Conservation (phyloP, 2,113 vertebrate genomes). For the Chlamydotis undulata region DNA sequence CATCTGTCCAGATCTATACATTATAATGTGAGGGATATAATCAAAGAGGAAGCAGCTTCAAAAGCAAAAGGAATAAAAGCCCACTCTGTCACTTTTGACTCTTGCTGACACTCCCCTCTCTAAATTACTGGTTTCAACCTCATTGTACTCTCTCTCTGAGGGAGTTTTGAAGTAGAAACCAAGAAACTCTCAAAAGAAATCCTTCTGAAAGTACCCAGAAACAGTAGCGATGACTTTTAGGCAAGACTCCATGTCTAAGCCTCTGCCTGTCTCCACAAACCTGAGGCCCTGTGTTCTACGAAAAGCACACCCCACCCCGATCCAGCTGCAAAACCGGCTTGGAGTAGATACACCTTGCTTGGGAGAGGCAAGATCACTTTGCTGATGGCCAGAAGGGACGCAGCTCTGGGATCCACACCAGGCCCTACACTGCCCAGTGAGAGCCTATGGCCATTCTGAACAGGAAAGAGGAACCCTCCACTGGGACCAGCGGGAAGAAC, state of each 20-base stretch:
- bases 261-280: not conserved
- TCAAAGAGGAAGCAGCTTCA: conserved; percentile 31
- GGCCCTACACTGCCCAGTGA: not conserved
- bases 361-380: not conserved
- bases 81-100: not conserved
- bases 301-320: not conserved
- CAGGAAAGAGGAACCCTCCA: not conserved
- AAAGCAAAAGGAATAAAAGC: not conserved
- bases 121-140: not conserved
- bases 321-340: not conserved
- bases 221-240: not conserved
- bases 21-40: not conserved
- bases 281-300: not conserved
- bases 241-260: not conserved
- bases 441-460: not conserved
- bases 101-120: not conserved
- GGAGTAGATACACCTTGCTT: fast-evolving
- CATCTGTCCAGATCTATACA: not conserved
- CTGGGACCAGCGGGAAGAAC: not conserved
- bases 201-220: not conserved
- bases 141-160: not conserved
- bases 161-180: not conserved
- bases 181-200: not conserved
- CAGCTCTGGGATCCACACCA: not conserved
- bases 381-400: not conserved